phyloP scores from a whole-genome alignment of 2,888 invertebrate genomes.

The Drosophila tripunctata region DNA sequence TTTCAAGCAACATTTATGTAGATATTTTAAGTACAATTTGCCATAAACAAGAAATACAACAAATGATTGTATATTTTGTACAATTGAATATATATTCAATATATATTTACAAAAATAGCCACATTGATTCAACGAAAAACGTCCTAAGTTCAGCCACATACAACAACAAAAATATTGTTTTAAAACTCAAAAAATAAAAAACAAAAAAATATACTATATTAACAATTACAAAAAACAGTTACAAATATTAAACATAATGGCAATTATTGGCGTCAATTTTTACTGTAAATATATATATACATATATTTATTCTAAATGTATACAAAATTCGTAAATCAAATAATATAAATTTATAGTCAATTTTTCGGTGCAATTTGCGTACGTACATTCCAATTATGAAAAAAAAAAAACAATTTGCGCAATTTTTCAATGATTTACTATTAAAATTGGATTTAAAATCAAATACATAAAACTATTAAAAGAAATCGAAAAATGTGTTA shows the following conservation, averaged over 20 bases:
- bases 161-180: conserved; percentile 35
- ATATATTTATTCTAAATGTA: conserved; percentile 51
- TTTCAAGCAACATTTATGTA: conserved; percentile 47
- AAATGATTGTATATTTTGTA: conserved; percentile 48
- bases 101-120: conserved; percentile 40
- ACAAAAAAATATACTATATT: too few relatives aligned
- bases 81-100: conserved; percentile 14
- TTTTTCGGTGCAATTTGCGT: conserved; percentile 56
- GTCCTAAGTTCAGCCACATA: conserved; percentile 45
- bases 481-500: background rate
- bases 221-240: conserved; percentile 31
- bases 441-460: conserved; percentile 8
- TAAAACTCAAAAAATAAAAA: too few relatives aligned
- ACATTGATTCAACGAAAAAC: conserved; percentile 35
- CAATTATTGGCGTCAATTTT: conserved; percentile 77
- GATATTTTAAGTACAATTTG: conserved; percentile 44
- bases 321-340: conserved; percentile 45
- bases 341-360: conserved; percentile 69
- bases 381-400: conserved; percentile 17
- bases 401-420: conserved; percentile 33
- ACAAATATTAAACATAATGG: conserved; percentile 51
- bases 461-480: background rate
- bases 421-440: conserved; percentile 21
- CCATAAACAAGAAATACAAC: conserved; percentile 9
- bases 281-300: conserved; percentile 58